Evolutionary conservation across 2,888 invertebrate genomes (phyloP), one percentile per base, ranked within the genome.

Genomic region (Heliconius hortense): DNA sequence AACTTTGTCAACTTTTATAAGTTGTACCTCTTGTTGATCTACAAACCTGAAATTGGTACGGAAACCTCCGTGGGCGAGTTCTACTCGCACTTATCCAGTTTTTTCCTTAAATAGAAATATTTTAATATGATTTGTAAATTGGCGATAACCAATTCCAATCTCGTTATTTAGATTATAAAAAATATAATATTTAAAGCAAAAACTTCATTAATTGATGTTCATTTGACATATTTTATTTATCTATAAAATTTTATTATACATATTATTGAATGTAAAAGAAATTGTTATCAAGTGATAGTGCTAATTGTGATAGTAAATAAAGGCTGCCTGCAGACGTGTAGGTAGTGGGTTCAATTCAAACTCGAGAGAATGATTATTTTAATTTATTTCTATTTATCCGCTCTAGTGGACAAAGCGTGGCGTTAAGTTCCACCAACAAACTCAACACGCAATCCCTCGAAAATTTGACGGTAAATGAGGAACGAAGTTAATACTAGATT

Each of bases 101-200:
- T 48, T 48, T 48, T 48, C 18, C 18, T 48, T 48, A 2, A 21
- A 48, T 2, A 48, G 48, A 48, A 48, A 62, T 43, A 71, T 59
- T 60, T 62, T 24, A 71, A 59, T 71, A 60, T 43, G 24, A 60
- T 71, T 71, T 26, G 18, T 24, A 4, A 39, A 60, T 39, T 71
- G 8, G 28, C 13, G 68, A 68, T 48, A 68, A 53, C 26, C 48
- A 68, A 53, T 28, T 66, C 18, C 24, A 15, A 24, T 66, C n/a
- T 66, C 39, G 15, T 66, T 66, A 13, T 66, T 43, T 43, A 15
- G 1, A 24, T 66, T 56, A n/a, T n/a, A 56, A 56, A 56, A 39
- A 43, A 43, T 18, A 24, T 18, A 26, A 15, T 24, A 60, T 24
- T 63, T 24, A 18, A 66, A 24, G 0, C 7, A 43, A 35, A 13